Evolutionary conservation across 2,113 vertebrate species (phyloP), one percentile per base, ranked within the genome.

Genomic region (Diadophis punctatus): DNA sequence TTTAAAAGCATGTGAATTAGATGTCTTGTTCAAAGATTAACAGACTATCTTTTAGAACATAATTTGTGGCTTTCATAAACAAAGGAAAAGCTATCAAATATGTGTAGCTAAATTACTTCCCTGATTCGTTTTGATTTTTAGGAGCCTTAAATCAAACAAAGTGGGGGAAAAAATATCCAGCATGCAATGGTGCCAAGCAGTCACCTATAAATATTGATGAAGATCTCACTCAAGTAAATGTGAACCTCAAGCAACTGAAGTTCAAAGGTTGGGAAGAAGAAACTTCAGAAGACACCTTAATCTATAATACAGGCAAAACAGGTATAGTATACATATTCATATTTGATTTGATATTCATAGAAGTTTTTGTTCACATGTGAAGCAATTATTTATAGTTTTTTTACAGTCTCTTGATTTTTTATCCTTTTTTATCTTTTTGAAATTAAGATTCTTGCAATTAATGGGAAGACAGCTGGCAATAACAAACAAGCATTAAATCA

Each of bases 131-230:
- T 96, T 95, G 9, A 43, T 91, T 86, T 94, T 43, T 96, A 99
- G 99, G 99, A 97, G 98, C 98, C 92, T 95, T 99, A 96, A 99
- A 99, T 97, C 99, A 99, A 97, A 98, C 98, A 95, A 98, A 98
- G 95, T 99, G 99, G 99, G 98, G 98, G 88, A 99, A 98, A 97
- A 99, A 98, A 97, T 99, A 99, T 84, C 98, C 99, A 86, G 97
- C 97, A 91, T 99, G 99, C 96, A 99, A 98, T 96, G 99, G 98
- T 94, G 98, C 98, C 96, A 99, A 98, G 94, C 99, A 99, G 68
- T 99, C 99, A 0, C 99, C 99, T 89, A 98, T 99, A 94, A 98
- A 99, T 97, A 98, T 99, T 88, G 98, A 99, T 95, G 99, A 99
- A 97, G 98, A 97, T 95, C 97, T 99, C 95, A 98, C 98, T 20